Conservation (phyloP, 2,113 vertebrate species). For the Felis catus region F.catus_Fca126_mat1.0 CM031417.1:101264001-101264500, state of each 20-base stretch:
- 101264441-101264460: conserved; percentile 25
- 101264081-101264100: too few relatives aligned
- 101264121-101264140: background rate
- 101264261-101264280: conserved; percentile 31
- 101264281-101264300: conserved; percentile 71
- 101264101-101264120: background rate
- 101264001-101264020: too few relatives aligned
- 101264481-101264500: background rate
- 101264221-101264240: background rate
- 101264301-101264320: conserved; percentile 70
- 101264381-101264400: conserved; percentile 59
- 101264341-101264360: conserved; percentile 77
- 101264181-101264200: background rate
- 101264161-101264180: background rate
- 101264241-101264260: background rate
- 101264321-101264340: conserved; percentile 74
- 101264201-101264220: background rate
- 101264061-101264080: too few relatives aligned
- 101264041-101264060: too few relatives aligned
- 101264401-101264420: conserved; percentile 54
- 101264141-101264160: background rate
- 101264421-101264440: conserved; percentile 70
- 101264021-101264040: too few relatives aligned
- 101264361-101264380: conserved; percentile 56
- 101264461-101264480: background rate